Percentiles rank a stretch among this genome's conserved stretches.
Evolutionary conservation across 2,888 invertebrate genomes (phyloP).

Genomic region (Agriotes lineatus): DNA sequence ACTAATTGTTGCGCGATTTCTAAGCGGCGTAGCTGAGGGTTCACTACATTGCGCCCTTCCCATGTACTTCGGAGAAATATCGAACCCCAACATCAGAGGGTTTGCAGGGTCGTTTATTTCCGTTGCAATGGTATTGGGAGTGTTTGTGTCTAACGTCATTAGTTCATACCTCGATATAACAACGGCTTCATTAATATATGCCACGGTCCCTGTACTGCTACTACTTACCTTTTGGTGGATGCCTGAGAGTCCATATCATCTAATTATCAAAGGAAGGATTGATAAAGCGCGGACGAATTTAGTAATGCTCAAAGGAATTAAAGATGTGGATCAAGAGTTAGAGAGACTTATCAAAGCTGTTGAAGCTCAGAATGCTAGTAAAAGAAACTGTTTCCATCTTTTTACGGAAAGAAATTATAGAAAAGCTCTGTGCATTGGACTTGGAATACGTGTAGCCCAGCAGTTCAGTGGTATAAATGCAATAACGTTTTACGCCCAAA

Average conservation of each 20-base stretch:
- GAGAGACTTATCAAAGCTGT: constrained; percentile 58
- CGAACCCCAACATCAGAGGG: too few species aligned
- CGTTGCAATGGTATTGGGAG: constrained; percentile 68
- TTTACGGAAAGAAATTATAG: constrained; percentile 70
- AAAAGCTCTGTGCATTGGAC: too few species aligned
- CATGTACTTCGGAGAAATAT: constrained; percentile 73
- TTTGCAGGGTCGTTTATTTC: constrained; percentile 73
- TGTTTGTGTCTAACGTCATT: constrained; percentile 68
- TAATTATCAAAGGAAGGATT: constrained; percentile 63
- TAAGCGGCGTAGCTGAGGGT: constrained; percentile 73
- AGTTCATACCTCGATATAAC: constrained; percentile 67
- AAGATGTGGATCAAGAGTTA: constrained; percentile 67
- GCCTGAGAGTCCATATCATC: constrained; percentile 72
- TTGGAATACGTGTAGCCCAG: too few species aligned
- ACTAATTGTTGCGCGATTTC: constrained; percentile 67
- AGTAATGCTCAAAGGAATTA: constrained; percentile 65
- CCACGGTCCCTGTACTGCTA: constrained; percentile 66
- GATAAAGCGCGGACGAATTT: constrained; percentile 67
- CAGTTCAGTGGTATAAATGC: too few species aligned
- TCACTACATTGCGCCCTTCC: constrained; percentile 55
- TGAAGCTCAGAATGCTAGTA: constrained; percentile 66
- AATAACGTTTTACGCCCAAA: too few species aligned
- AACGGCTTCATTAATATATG: constrained; percentile 66
- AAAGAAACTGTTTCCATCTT: constrained; percentile 70
- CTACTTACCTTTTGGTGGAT: constrained; percentile 67